Evolutionary conservation across 2,113 vertebrate genomes (phyloP), one percentile per base, ranked within the genome.

Genomic region (Coryphaenoides rupestris): DNA sequence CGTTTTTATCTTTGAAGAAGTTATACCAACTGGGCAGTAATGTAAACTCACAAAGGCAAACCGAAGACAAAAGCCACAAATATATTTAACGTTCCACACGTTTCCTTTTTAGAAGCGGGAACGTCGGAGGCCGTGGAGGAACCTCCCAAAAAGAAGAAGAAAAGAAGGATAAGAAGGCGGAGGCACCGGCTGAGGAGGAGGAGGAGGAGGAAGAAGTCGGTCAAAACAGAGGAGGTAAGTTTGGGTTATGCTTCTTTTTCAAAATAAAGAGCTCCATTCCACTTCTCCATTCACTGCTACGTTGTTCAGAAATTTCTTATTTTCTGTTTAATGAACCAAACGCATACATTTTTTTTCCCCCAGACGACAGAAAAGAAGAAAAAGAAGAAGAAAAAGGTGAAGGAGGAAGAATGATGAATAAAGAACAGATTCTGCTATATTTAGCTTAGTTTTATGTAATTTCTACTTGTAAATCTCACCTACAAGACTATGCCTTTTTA

Each of bases 131-230:
- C 77, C 64, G 84, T 73, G 1, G 50, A 69, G 19, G 89, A 89
- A 65, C 67, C 87, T 17, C 87, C 91, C 15, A 89, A 93, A 76
- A 97, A 95, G 89, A 98, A 95, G 83, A 98, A 97, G 73, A 98
- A 96, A 96, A 95, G 76, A 88, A 92, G 66, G 92, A 94, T 61
- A 92, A 90, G 65, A 84, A 91, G 28, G 80, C 77, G 15, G 86
- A 74, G 0, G 70, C 76, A 23, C 69, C 72, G 0, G 89, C 70
- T 45, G 84, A 85, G 28, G 16, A 58, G 9, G 81, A 3, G 0
- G n/a, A n/a, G n/a, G n/a, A 83, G 22, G 77, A 72, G 21, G 64
- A 70, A 9, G n/a, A 47, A 9, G 73, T 77, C 16, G n/a, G 70
- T 63, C 13, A 74, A 73, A 50, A 26, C 60, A 68, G 82, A 90